These are phyloP conservation scores for Triplophysa bombifrons DNA, from an alignment of 2,797 vertebrate species.

Conservation along the genomic window DNA sequence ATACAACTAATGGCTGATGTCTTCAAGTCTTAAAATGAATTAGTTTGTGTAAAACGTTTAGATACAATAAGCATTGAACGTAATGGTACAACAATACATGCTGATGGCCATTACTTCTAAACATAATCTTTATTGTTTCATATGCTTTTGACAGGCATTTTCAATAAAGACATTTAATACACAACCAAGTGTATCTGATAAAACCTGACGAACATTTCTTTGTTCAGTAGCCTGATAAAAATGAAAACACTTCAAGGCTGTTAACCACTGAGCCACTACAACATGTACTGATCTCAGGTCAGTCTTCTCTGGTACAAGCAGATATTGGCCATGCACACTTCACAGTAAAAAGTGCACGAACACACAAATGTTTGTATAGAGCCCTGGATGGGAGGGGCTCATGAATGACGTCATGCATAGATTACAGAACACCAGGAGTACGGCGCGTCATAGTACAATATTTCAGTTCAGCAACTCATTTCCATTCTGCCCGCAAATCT, in stretches of 20 bases:
- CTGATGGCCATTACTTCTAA: slow-evolving; percentile 38
- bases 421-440: slow-evolving; percentile 67
- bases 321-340: slow-evolving; percentile 55
- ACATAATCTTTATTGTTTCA: slow-evolving; percentile 19
- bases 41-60: neutral
- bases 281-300: slow-evolving; percentile 51
- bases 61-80: neutral
- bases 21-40: neutral
- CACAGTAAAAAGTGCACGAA: slow-evolving; percentile 56
- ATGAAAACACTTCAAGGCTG: slow-evolving; percentile 18
- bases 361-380: slow-evolving; percentile 47
- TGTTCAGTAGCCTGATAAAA: slow-evolving; percentile 9
- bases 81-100: slow-evolving; percentile 35
- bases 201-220: slow-evolving; percentile 36
- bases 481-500: neutral
- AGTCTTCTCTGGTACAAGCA: slow-evolving; percentile 50
- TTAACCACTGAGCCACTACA: slow-evolving; percentile 22
- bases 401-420: slow-evolving; percentile 78
- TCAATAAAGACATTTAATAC: slow-evolving; percentile 26
- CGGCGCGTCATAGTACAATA: slow-evolving; percentile 22
- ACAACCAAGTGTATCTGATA: slow-evolving; percentile 19
- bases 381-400: slow-evolving; percentile 51
- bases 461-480: slow-evolving; percentile 23
- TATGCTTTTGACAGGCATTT: slow-evolving; percentile 38
- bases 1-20: too few relatives aligned